Percentiles rank a stretch among this genome's conserved stretches.
Conservation (phyloP, 2,888 invertebrate genomes). For the Macropis europaea region DNA sequence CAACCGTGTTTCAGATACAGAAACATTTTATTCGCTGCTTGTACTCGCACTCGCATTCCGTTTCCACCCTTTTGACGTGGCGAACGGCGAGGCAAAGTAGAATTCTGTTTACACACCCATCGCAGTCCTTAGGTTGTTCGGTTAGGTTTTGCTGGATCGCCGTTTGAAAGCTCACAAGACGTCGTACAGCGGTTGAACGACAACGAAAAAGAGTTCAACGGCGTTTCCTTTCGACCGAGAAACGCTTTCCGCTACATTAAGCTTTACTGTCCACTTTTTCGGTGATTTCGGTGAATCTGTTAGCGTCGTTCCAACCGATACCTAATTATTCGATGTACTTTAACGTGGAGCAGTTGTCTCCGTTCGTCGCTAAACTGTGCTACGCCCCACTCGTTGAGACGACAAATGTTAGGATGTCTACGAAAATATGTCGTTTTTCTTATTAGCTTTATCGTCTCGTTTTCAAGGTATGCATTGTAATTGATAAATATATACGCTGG, state of each 20-base stretch:
- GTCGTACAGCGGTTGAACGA: background rate
- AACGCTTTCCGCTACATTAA: background rate
- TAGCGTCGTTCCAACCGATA: background rate
- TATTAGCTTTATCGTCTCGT: too few species aligned
- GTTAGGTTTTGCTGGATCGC: background rate
- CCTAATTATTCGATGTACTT: too few species aligned
- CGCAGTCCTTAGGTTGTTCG: slow-evolving; percentile 3
- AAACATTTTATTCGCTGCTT: background rate
- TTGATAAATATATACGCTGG: too few species aligned
- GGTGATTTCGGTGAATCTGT: background rate
- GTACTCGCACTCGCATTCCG: background rate
- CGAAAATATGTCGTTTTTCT: too few species aligned
- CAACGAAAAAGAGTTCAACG: background rate
- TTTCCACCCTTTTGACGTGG: background rate
- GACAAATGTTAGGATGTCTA: too few species aligned
- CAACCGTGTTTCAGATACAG: background rate
- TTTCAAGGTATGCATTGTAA: too few species aligned
- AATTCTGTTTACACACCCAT: slow-evolving; percentile 22
- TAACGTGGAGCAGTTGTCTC: too few species aligned
- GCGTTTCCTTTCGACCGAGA: background rate
- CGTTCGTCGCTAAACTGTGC: too few species aligned
- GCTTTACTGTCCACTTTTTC: background rate
- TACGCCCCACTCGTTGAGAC: too few species aligned
- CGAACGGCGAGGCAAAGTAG: background rate
- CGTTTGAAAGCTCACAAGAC: background rate